Evolutionary conservation across 2,888 invertebrate species (phyloP).

Genomic region (Hymenopus coronatus): DNA sequence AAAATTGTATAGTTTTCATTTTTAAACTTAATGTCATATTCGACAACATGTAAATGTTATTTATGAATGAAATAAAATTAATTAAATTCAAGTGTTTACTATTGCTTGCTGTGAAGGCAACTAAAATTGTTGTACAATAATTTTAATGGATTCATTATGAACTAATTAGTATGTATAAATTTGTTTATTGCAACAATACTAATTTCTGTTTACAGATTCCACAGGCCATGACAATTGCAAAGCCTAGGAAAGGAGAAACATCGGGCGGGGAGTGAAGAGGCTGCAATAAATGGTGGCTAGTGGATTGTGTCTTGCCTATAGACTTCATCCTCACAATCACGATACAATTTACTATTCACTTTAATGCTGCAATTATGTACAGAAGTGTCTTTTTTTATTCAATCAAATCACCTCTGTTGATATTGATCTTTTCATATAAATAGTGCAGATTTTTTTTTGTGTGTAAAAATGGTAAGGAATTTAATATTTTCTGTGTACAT

Average conservation of each 20-base stretch:
- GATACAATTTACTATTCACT: not conserved
- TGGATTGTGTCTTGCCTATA: not conserved
- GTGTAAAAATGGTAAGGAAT: conserved; percentile 20
- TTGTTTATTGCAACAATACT: too few relatives aligned
- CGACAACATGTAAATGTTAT: too few relatives aligned
- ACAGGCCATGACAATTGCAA: conserved; percentile 76
- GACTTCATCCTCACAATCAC: conserved; percentile 6
- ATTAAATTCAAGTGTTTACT: too few relatives aligned
- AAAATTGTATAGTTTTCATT: too few relatives aligned
- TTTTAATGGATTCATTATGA: too few relatives aligned
- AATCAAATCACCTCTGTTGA: conserved; percentile 29
- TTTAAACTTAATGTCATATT: too few relatives aligned
- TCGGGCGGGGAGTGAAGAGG: conserved; percentile 37
- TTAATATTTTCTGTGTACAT: conserved; percentile 33
- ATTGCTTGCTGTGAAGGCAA: too few relatives aligned
- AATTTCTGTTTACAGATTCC: conserved; percentile 56
- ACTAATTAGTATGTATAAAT: too few relatives aligned
- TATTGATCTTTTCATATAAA: conserved; percentile 19
- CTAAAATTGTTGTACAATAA: too few relatives aligned
- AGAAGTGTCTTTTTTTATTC: conserved; percentile 25
- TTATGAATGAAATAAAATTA: too few relatives aligned
- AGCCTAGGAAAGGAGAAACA: conserved; percentile 47
- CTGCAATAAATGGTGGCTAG: not conserved
- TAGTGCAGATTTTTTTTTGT: conserved; percentile 23
- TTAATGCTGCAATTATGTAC: conserved; percentile 16